Evolutionary conservation across 2,888 invertebrate species (phyloP).

Genomic region (Protophormia terraenovae): DNA sequence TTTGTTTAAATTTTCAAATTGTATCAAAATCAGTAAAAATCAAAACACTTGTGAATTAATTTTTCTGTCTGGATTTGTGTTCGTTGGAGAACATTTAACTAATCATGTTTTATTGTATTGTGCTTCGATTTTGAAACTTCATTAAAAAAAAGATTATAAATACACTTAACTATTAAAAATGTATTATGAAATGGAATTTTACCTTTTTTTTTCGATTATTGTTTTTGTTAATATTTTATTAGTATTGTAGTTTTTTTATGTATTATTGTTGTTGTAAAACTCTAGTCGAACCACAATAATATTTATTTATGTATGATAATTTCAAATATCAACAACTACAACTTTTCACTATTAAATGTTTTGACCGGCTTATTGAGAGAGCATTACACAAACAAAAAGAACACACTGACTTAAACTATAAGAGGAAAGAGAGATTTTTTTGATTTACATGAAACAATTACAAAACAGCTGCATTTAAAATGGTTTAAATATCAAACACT

Average conservation of each 20-base stretch:
- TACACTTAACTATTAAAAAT: neutral
- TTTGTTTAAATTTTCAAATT: too few relatives aligned
- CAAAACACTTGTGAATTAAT: too few relatives aligned
- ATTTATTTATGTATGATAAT: neutral
- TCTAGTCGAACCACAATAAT: neutral
- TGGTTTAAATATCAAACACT: neutral
- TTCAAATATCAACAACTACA: constrained; percentile 25
- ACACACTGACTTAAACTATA: neutral
- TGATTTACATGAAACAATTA: neutral
- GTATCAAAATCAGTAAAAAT: too few relatives aligned
- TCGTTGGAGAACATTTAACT: too few relatives aligned
- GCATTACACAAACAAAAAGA: neutral
- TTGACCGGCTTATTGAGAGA: neutral
- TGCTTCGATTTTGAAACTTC: too few relatives aligned
- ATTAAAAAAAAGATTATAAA: too few relatives aligned
- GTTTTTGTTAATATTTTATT: neutral
- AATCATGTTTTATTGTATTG: too few relatives aligned
- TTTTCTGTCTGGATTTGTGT: too few relatives aligned
- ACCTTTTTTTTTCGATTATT: neutral
- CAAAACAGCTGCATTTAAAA: neutral
- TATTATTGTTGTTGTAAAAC: neutral
- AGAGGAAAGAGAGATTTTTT: neutral
- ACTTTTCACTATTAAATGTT: neutral
- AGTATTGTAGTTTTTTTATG: neutral
- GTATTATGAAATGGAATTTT: neutral